Evolutionary conservation across 2,797 vertebrate species (phyloP).

Genomic region (Gastrophryne carolinensis): DNA sequence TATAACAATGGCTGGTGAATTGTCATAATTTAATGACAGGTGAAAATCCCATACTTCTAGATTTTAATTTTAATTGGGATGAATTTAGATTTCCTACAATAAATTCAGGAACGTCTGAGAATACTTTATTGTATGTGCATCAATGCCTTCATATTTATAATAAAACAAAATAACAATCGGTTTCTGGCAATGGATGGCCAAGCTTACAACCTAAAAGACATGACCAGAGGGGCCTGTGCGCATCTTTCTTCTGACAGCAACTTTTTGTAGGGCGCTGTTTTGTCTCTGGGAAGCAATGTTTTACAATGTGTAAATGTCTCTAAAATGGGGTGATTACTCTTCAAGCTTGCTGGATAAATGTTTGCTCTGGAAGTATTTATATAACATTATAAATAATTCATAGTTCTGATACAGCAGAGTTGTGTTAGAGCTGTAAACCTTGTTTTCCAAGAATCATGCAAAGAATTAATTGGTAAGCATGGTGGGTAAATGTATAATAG

Average conservation of each 20-base stretch:
- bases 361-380: conserved; percentile 42
- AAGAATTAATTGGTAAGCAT: not conserved
- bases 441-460: not conserved
- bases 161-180: not conserved
- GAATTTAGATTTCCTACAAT: not conserved
- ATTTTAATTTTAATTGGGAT: too few relatives aligned
- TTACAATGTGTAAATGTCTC: conserved; percentile 1
- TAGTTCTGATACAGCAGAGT: conserved; percentile 4
- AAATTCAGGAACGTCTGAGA: not conserved
- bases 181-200: not conserved
- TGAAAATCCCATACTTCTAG: too few relatives aligned
- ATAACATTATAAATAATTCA: conserved; percentile 40
- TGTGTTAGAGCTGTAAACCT: conserved; percentile 15
- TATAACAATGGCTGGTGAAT: too few relatives aligned
- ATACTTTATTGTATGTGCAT: not conserved
- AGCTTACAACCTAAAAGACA: not conserved
- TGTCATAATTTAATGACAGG: too few relatives aligned
- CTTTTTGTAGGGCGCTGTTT: conserved; percentile 5
- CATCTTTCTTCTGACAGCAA: not conserved
- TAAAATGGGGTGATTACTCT: conserved; percentile 34
- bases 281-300: conserved; percentile 27
- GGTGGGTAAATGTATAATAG: too few relatives aligned
- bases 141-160: not conserved
- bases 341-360: conserved; percentile 27
- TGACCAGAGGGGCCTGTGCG: not conserved